phyloP scores from a whole-genome alignment of 2,888 invertebrate species.

The Leptothorax acervorum region DNA sequence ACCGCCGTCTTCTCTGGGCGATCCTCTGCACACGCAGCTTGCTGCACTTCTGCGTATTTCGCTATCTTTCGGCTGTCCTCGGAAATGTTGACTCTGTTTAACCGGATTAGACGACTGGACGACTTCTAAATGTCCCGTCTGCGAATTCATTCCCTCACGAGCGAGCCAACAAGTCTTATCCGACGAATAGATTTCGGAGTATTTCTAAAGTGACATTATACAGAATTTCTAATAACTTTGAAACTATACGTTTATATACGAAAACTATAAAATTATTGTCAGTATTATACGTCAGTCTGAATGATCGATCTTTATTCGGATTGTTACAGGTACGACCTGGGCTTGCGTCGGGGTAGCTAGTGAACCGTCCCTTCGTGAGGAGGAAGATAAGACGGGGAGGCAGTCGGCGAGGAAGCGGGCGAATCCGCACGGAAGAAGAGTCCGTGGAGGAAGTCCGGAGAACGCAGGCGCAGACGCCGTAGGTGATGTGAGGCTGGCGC shows the following conservation, averaged over 20 bases:
- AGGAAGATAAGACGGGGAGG: slow-evolving; percentile 68
- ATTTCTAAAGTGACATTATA: background rate
- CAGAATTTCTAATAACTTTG: background rate
- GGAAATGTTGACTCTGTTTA: slow-evolving; percentile 73
- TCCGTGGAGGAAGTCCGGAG: slow-evolving; percentile 75
- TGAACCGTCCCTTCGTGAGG: slow-evolving; percentile 77
- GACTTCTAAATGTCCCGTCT: slow-evolving; percentile 69
- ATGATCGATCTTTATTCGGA: slow-evolving; percentile 21
- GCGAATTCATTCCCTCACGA: slow-evolving; percentile 60
- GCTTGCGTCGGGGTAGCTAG: slow-evolving; percentile 84
- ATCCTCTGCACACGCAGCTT: slow-evolving; percentile 83
- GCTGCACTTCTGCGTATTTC: slow-evolving; percentile 80
- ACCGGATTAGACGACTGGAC: slow-evolving; percentile 79
- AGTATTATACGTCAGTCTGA: background rate
- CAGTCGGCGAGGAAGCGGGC: slow-evolving; percentile 67
- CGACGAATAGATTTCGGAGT: background rate
- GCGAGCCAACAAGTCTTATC: slow-evolving; percentile 37
- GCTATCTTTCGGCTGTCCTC: slow-evolving; percentile 71
- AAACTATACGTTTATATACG: background rate
- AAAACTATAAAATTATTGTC: slow-evolving; percentile 1
- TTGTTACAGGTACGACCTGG: slow-evolving; percentile 83
- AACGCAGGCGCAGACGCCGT: slow-evolving; percentile 81
- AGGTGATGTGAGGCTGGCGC: slow-evolving; percentile 85
- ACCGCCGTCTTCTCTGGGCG: slow-evolving; percentile 57
- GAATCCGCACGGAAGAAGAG: slow-evolving; percentile 69